Evolutionary conservation across 2,797 vertebrate genomes (phyloP).

Genomic region (Platalea minor): DNA sequence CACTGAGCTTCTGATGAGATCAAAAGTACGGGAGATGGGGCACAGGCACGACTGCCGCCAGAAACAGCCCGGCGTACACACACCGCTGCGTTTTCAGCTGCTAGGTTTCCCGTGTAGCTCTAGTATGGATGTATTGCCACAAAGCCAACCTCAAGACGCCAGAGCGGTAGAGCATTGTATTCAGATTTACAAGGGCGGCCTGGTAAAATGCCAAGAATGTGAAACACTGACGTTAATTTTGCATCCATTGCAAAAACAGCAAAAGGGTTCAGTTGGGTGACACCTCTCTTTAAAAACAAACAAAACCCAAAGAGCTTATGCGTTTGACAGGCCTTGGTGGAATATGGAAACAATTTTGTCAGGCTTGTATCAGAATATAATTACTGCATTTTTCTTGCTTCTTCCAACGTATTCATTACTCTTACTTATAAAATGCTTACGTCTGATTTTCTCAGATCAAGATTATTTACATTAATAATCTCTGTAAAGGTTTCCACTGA

Average conservation of each 20-base stretch:
- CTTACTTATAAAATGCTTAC: neutral
- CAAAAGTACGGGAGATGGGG: neutral
- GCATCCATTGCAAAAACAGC: neutral
- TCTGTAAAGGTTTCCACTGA: neutral
- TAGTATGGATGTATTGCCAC: fast-evolving
- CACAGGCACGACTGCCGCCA: neutral
- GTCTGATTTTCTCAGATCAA: neutral
- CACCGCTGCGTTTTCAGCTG: neutral
- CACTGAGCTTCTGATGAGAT: neutral
- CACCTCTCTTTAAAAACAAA: neutral
- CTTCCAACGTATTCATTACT: neutral
- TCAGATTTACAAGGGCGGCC: neutral
- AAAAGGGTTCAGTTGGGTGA: neutral
- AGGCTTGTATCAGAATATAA: neutral
- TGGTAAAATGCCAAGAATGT: neutral
- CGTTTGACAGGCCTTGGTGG: neutral
- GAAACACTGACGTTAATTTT: neutral
- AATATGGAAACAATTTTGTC: neutral
- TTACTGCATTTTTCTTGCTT: neutral
- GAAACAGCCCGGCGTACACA: fast-evolving
- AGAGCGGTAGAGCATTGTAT: neutral
- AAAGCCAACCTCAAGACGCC: neutral
- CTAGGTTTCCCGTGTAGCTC: neutral
- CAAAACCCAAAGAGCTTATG: neutral
- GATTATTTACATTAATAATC: neutral